Base-by-base conservation (phyloP, 1,140 invertebrate genomes). In the Wasmannia auropunctata region DNA sequence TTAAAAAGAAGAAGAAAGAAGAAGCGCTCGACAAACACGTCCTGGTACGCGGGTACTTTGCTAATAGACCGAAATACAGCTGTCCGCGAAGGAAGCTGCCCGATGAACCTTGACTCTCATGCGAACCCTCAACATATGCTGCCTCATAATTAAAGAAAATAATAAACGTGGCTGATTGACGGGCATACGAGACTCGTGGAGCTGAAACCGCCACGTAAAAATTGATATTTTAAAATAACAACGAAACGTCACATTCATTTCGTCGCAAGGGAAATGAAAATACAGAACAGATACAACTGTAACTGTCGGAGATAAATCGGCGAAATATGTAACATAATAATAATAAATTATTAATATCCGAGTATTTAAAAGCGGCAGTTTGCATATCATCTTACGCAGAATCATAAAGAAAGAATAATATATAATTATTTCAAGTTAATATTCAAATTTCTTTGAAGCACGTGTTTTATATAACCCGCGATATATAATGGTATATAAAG, bases 21-120 rank as follows among this genome's bases (percentile, higher is more conserved):
- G 40, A 74, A 54, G 58, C 28, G 72, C 51, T 86, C 54, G 56
- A 43, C 63, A 76, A 87, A 86, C 81, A 80, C 63, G 43, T 81
- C 75, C 54, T 56, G 87, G 40, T 72, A 80, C 70, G 63, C 87
- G 65, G 62, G 43, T 54, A 60, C 37, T 84, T 85, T 58, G 87
- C 60, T 87, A 87, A 85, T 85, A 75, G 77, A 51, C 56, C 87
- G 86, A 88, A 88, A 70, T 86, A 72, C 92, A 91, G 91, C 90
- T 92, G 91, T 88, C 87, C 88, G 75, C 84, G 85, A 69, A 81
- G 84, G 75, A 90, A 81, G 62, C 83, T 86, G 88, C 62, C 60
- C 88, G 90, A 87, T 92, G 88, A 92, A 91, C 90, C 90, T 81
- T 91, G 90, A 91, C 90, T 87, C 81, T 85, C 58, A 67, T 74